These are phyloP conservation scores for Eupithecia subfuscata DNA, from an alignment of 2,888 invertebrate genomes.

Conservation along the genomic window DNA sequence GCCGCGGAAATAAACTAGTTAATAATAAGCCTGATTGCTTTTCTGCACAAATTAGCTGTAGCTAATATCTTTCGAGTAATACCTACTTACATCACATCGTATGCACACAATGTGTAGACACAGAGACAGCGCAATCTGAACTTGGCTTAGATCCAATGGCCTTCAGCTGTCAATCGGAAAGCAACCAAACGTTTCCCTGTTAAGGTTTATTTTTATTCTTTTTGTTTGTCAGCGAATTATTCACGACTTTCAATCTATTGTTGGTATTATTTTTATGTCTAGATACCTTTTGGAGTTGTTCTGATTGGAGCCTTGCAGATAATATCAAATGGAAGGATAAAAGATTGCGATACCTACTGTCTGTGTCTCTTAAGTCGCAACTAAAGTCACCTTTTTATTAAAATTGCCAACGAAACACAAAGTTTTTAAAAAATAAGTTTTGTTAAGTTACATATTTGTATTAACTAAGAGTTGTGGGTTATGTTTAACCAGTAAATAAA, in stretches of 20 bases:
- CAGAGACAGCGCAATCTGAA: not conserved
- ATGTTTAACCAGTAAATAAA: no score
- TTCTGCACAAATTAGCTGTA: not conserved
- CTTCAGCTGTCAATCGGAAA: constrained; percentile 54
- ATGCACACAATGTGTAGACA: not conserved
- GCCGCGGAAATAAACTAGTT: no score
- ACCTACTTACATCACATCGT: not conserved
- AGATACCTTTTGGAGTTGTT: not conserved
- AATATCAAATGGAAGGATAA: not conserved
- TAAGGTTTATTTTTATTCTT: constrained; percentile 53
- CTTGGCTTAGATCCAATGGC: constrained; percentile 23
- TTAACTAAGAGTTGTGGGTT: no score
- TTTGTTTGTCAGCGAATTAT: constrained; percentile 51
- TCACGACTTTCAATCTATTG: constrained; percentile 49
- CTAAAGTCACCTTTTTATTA: not conserved
- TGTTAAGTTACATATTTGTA: no score
- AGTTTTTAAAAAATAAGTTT: no score
- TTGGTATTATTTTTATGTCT: not conserved
- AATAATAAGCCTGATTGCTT: not conserved
- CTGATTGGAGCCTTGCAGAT: constrained; percentile 2
- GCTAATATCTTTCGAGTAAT: not conserved
- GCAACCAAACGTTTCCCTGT: constrained; percentile 55
- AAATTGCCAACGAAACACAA: not conserved
- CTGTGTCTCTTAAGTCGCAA: not conserved
- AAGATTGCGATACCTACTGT: not conserved